Evolutionary conservation across 2,797 vertebrate species (phyloP).

Genomic region (Phyllotis vaccarum): DNA sequence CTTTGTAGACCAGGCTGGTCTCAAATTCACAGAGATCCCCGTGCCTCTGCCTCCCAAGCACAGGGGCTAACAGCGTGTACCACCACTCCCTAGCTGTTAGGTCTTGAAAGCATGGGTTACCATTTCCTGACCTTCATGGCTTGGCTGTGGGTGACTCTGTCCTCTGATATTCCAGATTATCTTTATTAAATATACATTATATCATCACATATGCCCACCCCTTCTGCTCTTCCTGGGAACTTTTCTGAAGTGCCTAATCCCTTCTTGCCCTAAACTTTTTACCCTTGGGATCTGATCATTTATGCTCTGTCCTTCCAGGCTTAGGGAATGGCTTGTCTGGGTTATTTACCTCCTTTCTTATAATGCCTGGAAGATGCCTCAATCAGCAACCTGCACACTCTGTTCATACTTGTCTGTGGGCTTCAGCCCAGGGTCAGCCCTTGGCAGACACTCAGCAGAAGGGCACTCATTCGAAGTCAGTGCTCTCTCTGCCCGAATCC

Average conservation of each 20-base stretch:
- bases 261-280: background rate
- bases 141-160: too few relatives aligned
- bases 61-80: too few relatives aligned
- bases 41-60: too few relatives aligned
- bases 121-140: too few relatives aligned
- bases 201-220: background rate
- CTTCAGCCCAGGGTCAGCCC: background rate
- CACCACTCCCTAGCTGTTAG: too few relatives aligned
- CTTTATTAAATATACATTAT: too few relatives aligned
- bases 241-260: background rate
- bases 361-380: too few relatives aligned
- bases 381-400: fast-evolving
- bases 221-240: background rate
- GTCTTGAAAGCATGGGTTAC: too few relatives aligned
- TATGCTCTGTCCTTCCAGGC: background rate
- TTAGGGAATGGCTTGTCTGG: background rate
- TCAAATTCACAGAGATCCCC: too few relatives aligned
- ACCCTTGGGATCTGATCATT: background rate
- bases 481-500: background rate
- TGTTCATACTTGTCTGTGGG: too few relatives aligned
- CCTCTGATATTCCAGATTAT: too few relatives aligned
- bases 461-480: background rate
- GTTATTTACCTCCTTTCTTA: background rate
- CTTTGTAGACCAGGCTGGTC: too few relatives aligned
- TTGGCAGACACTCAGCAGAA: background rate